Percentiles rank a stretch among this genome's conserved stretches.
These are phyloP conservation scores for Erebia palarica DNA, from an alignment of 2,888 invertebrate genomes.

Conservation along the genomic window DNA sequence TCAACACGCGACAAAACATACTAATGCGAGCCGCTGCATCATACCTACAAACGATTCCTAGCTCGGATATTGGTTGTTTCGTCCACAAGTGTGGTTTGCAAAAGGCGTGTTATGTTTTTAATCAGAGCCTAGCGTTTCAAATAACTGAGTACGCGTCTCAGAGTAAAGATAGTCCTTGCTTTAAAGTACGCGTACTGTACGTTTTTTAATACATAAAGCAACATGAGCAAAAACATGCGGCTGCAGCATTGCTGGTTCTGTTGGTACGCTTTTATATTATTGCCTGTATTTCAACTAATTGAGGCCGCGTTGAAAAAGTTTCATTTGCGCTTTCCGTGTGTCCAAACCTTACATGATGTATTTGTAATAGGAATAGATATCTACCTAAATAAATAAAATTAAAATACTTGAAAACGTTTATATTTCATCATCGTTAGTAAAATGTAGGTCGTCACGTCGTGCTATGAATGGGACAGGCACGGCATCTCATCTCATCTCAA, in stretches of 20 bases:
- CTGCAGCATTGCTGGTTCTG: background rate
- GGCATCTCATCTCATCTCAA: background rate
- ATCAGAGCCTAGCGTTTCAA: too few species aligned
- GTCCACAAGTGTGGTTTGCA: too few species aligned
- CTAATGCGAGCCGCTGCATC: background rate
- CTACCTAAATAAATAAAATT: background rate
- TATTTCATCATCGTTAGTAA: constrained; percentile 3
- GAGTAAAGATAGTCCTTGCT: too few species aligned
- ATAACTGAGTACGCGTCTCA: too few species aligned
- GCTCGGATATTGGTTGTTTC: too few species aligned
- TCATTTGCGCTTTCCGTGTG: background rate
- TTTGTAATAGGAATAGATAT: background rate
- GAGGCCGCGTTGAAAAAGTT: background rate
- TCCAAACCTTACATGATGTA: background rate
- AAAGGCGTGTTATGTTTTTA: too few species aligned
- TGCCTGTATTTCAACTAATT: too few species aligned
- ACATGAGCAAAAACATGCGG: background rate
- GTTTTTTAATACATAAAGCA: too few species aligned
- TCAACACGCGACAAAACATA: background rate
- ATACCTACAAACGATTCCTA: too few species aligned
- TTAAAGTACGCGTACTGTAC: background rate
- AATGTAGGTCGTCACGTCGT: constrained; percentile 12
- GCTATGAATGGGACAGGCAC: constrained; percentile 5
- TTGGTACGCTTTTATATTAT: too few species aligned
- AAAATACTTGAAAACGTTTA: background rate